Evolutionary conservation across 2,888 invertebrate species (phyloP).

Genomic region (Netelia virgata): DNA sequence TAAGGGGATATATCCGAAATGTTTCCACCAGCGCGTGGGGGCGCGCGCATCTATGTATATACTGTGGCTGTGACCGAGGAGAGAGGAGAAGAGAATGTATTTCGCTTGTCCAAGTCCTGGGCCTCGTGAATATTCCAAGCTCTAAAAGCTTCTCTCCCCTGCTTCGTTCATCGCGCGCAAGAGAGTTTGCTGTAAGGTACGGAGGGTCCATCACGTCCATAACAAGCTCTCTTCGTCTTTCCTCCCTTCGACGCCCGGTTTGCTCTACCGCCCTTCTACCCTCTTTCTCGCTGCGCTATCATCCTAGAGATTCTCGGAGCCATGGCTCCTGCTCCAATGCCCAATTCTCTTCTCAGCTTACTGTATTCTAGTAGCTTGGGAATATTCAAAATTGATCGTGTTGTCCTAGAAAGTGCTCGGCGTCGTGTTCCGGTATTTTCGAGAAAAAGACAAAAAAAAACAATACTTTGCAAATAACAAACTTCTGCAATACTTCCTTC

Average conservation of each 20-base stretch:
- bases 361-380: slow-evolving; percentile 58
- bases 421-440: background rate
- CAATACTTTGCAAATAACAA: too few species aligned
- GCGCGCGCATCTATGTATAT: slow-evolving; percentile 28
- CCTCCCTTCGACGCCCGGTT: slow-evolving; percentile 39
- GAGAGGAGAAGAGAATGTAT: slow-evolving; percentile 77
- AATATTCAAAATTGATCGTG: slow-evolving; percentile 61
- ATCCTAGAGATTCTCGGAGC: slow-evolving; percentile 77
- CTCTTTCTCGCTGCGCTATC: slow-evolving; percentile 63
- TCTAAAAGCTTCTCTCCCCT: slow-evolving; percentile 83
- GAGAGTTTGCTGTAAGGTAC: slow-evolving; percentile 76
- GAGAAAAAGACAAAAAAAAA: too few species aligned
- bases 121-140: slow-evolving; percentile 84
- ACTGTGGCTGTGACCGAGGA: slow-evolving; percentile 60
- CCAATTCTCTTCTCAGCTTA: slow-evolving; percentile 69
- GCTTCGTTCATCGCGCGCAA: slow-evolving; percentile 66
- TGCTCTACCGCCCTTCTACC: slow-evolving; percentile 44
- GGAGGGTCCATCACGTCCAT: slow-evolving; percentile 84
- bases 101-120: slow-evolving; percentile 80
- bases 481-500: too few species aligned
- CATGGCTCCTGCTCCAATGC: slow-evolving; percentile 63
- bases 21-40: slow-evolving; percentile 49
- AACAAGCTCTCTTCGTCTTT: slow-evolving; percentile 80
- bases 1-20: slow-evolving; percentile 67
- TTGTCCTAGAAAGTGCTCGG: slow-evolving; percentile 73